Conservation (phyloP, 2,888 invertebrate species). For the Tipula vernalis region DNA sequence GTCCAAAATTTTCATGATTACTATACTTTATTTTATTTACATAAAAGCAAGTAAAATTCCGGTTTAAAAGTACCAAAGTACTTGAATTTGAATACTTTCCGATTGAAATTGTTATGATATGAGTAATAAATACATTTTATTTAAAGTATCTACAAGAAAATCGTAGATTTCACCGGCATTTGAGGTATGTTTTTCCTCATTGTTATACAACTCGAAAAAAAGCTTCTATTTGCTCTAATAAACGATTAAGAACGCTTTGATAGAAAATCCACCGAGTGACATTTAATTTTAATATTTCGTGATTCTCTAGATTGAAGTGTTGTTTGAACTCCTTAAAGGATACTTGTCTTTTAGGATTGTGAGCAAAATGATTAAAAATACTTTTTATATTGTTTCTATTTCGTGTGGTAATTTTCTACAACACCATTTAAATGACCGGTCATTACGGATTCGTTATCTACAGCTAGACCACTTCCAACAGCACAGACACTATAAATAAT, state of each 20-base stretch:
- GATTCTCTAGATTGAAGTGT: neutral
- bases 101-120: neutral
- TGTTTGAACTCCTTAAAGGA: neutral
- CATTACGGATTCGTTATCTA: neutral
- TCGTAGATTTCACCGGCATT: neutral
- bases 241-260: neutral
- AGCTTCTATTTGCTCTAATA: neutral
- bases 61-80: too few relatives aligned
- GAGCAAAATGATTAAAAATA: neutral
- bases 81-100: neutral
- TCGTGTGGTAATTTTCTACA: neutral
- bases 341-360: too few relatives aligned
- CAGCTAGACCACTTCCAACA: neutral
- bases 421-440: neutral
- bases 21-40: too few relatives aligned
- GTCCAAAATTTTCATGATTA: too few relatives aligned
- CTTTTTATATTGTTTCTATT: neutral
- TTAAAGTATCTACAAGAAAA: neutral
- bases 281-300: neutral
- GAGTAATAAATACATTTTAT: too few relatives aligned
- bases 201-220: neutral
- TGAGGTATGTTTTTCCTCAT: neutral
- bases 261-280: neutral
- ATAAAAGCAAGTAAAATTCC: too few relatives aligned
- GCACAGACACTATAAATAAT: too few relatives aligned